phyloP scores from a whole-genome alignment of 2,888 invertebrate species.

The Limnephilus rhombicus region DNA sequence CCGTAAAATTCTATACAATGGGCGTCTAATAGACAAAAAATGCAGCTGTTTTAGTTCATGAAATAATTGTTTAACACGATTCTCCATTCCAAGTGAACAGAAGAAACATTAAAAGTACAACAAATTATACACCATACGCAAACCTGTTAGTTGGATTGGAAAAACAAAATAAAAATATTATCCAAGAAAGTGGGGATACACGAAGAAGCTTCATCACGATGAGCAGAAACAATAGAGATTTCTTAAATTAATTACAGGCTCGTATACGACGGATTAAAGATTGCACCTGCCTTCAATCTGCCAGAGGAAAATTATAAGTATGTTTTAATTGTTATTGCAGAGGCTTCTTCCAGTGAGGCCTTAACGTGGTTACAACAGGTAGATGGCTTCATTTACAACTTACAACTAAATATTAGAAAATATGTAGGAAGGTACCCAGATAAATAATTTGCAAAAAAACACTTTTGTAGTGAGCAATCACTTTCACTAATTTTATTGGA shows the following conservation, averaged over 20 bases:
- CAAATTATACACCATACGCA: not conserved
- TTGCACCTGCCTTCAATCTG: not conserved
- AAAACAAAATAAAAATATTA: not conserved
- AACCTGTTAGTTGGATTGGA: not conserved
- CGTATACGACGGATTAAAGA: not conserved
- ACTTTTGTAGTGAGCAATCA: no score
- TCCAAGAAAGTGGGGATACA: not conserved
- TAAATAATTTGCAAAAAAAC: no score
- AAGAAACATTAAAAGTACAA: not conserved
- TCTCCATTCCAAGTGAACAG: not conserved
- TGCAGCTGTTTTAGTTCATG: not conserved
- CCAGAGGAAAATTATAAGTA: not conserved
- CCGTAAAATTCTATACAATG: not conserved
- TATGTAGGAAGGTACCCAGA: no score
- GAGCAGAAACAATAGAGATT: not conserved
- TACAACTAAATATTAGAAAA: not conserved
- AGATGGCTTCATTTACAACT: not conserved
- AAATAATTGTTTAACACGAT: not conserved
- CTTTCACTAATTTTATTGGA: no score
- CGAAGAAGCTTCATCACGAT: not conserved
- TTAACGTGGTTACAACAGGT: not conserved
- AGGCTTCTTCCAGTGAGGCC: not conserved
- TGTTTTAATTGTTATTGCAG: not conserved
- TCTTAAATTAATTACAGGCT: not conserved
- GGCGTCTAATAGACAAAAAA: not conserved